phyloP scores from a whole-genome alignment of 1,140 invertebrate species.

The Chionoecetes opilio region DNA sequence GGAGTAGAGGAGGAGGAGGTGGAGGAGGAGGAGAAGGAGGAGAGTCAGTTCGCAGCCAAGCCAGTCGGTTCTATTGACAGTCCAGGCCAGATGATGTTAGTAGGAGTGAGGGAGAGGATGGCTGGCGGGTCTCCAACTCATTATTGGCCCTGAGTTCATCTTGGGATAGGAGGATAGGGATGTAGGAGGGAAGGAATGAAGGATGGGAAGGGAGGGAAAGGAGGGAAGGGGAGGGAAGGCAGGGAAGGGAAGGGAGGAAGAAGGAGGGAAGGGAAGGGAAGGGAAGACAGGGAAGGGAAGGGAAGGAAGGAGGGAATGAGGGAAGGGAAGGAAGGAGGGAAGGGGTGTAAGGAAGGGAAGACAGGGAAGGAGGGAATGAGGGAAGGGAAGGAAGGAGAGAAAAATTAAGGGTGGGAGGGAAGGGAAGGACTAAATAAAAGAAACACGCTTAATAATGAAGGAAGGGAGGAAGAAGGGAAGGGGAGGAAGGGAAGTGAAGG shows the following conservation, averaged over 20 bases:
- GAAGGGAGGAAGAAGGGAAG: too few relatives aligned
- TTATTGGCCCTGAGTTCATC: background rate
- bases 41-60: background rate
- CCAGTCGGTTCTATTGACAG: background rate
- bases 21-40: background rate
- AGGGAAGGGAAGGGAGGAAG: background rate
- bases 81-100: constrained; percentile 7
- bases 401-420: background rate
- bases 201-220: background rate
- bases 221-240: background rate
- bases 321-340: background rate
- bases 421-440: too few relatives aligned
- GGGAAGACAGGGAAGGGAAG: background rate
- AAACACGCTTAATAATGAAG: too few relatives aligned
- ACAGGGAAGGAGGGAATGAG: background rate
- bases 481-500: too few relatives aligned
- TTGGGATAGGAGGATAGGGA: background rate
- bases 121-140: background rate
- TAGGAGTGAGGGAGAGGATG: background rate
- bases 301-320: background rate
- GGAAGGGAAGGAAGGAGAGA: background rate
- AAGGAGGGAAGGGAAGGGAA: background rate
- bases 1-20: background rate
- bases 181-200: background rate
- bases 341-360: background rate